phyloP scores from a whole-genome alignment of 2,113 vertebrate genomes.

The Pachypanchax playfairii region DNA sequence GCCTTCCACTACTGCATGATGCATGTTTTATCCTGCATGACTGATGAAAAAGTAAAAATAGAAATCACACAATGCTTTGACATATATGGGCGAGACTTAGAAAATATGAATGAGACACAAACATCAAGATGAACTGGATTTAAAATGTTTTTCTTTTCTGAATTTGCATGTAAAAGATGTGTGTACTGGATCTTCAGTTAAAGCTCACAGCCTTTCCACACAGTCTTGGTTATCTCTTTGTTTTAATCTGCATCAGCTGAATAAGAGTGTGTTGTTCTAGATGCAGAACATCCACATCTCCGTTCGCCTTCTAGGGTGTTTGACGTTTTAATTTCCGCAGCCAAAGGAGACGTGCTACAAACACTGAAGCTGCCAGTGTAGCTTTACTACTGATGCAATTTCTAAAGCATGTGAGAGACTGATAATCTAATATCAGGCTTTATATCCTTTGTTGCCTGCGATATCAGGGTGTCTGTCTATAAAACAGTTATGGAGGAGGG shows the following conservation, averaged over 20 bases:
- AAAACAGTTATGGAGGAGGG: constrained; percentile 7
- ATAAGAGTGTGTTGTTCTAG: constrained; percentile 28
- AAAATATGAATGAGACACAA: not conserved
- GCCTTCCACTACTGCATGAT: constrained; percentile 37
- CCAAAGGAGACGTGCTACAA: constrained; percentile 22
- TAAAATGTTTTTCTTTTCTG: not conserved
- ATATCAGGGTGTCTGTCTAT: constrained; percentile 30
- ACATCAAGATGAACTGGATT: constrained; percentile 5
- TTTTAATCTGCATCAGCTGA: constrained; percentile 45
- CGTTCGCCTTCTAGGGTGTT: constrained; percentile 20
- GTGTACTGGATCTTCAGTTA: constrained; percentile 1
- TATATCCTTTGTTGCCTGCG: constrained; percentile 20
- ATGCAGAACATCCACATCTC: constrained; percentile 13
- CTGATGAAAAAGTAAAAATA: constrained; percentile 50
- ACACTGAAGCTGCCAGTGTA: constrained; percentile 34
- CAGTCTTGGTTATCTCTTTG: constrained; percentile 30
- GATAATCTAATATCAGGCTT: constrained; percentile 49
- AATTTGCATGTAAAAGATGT: not conserved
- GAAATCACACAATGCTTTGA: constrained; percentile 21
- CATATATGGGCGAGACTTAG: not conserved
- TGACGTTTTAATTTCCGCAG: constrained; percentile 66
- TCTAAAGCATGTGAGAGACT: constrained; percentile 26
- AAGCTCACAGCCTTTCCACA: not conserved
- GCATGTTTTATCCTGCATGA: constrained; percentile 39
- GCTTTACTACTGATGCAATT: constrained; percentile 43